These are phyloP conservation scores for Eumaeus atala DNA, from an alignment of 1,140 invertebrate species.

Conservation along the genomic window DNA sequence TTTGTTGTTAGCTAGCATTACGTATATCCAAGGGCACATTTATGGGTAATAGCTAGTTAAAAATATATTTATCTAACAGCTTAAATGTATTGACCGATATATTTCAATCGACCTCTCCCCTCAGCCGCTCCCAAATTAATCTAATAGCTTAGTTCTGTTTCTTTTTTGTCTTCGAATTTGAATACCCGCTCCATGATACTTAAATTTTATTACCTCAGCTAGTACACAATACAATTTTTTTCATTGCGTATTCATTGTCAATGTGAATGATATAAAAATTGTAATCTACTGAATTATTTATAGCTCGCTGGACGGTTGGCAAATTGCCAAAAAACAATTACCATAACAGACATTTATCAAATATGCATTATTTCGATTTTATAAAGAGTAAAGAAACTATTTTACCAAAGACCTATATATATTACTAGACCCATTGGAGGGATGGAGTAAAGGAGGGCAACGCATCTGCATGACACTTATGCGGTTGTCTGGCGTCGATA, in stretches of 20 bases:
- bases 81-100: neutral
- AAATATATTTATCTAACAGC: neutral
- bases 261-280: slow-evolving; percentile 1
- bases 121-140: slow-evolving; percentile 5
- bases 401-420: no score
- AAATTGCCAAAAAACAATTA: slow-evolving; percentile 5
- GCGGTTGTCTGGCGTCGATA: no score
- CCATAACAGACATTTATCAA: neutral
- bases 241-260: no score
- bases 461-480: no score
- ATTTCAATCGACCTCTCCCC: neutral
- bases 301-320: neutral
- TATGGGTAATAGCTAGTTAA: no score
- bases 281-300: slow-evolving; percentile 7
- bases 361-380: no score
- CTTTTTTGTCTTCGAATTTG: neutral
- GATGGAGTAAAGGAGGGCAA: no score
- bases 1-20: no score
- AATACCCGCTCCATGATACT: neutral
- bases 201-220: neutral
- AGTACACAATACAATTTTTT: neutral
- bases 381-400: no score
- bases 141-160: slow-evolving; percentile 3
- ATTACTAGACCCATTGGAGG: no score
- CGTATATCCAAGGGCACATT: no score